Evolutionary conservation across 1,140 invertebrate genomes (phyloP).

Genomic region (Formica selysi): DNA sequence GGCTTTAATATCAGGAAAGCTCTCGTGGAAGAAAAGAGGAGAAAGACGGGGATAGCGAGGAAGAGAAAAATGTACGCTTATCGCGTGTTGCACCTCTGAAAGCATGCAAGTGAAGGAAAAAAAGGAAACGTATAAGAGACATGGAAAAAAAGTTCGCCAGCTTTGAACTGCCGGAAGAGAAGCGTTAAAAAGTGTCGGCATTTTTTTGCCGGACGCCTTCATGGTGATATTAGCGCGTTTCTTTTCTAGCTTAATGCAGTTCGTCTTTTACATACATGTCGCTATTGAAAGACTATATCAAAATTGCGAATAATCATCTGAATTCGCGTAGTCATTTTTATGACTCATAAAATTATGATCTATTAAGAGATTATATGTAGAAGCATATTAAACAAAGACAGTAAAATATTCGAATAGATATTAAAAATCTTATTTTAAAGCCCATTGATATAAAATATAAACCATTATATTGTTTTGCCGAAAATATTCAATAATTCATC

Average conservation of each 20-base stretch:
- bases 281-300: not conserved
- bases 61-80: slow-evolving; percentile 52
- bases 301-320: not conserved
- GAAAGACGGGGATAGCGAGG: slow-evolving; percentile 2
- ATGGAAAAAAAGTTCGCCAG: slow-evolving; percentile 18
- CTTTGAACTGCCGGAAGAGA: slow-evolving; percentile 69
- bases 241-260: slow-evolving; percentile 1
- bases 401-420: not conserved
- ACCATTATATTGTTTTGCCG: not conserved
- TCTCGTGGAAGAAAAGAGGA: not conserved
- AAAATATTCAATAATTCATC: slow-evolving; percentile 10
- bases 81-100: slow-evolving; percentile 59
- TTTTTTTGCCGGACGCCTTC: slow-evolving; percentile 73
- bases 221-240: slow-evolving; percentile 14
- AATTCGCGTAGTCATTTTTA: not conserved
- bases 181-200: slow-evolving; percentile 74
- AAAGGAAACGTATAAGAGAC: slow-evolving; percentile 5
- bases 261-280: not conserved
- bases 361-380: not conserved
- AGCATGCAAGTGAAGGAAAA: slow-evolving; percentile 16
- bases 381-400: not conserved
- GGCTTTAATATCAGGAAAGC: slow-evolving; percentile 67
- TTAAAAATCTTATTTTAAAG: not conserved
- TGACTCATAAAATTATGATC: no score
- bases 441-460: not conserved